These are phyloP conservation scores for Ormyrus labotus DNA, from an alignment of 2,888 invertebrate species.

Conservation along the genomic window DNA sequence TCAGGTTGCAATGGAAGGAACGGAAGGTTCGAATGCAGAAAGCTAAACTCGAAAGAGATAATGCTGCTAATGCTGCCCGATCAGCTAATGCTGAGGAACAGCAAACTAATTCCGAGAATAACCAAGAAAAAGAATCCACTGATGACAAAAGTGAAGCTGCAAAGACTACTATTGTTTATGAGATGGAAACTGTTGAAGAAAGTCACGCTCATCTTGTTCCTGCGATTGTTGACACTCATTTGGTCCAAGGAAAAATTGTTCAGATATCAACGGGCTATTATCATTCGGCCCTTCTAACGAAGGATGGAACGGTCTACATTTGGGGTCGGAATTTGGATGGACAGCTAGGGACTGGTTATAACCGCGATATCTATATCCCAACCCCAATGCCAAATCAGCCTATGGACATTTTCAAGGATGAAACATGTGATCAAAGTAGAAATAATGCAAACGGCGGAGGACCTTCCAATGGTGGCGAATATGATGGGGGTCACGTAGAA, in stretches of 20 bases:
- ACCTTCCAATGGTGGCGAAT: conserved; percentile 38
- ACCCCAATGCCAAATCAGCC: conserved; percentile 70
- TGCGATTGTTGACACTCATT: conserved; percentile 79
- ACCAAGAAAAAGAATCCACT: conserved; percentile 7
- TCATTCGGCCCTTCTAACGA: conserved; percentile 86
- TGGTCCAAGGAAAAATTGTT: conserved; percentile 80
- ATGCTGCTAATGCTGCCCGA: not conserved
- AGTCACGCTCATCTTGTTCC: conserved; percentile 79
- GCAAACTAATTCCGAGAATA: not conserved
- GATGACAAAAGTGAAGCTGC: conserved; percentile 12
- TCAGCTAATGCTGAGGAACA: conserved; percentile 9
- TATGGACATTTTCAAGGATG: conserved; percentile 1
- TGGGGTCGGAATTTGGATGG: conserved; percentile 96
- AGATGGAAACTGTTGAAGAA: conserved; percentile 63
- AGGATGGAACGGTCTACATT: conserved; percentile 84
- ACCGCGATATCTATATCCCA: conserved; percentile 79
- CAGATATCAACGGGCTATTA: conserved; percentile 87
- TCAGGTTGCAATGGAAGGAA: conserved; percentile 82
- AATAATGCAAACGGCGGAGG: conserved; percentile 30
- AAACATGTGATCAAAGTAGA: conserved; percentile 22
- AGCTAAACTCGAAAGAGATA: conserved; percentile 45
- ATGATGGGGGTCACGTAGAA: conserved; percentile 64
- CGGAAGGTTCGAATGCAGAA: conserved; percentile 60
- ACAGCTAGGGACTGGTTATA: conserved; percentile 87
- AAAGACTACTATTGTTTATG: conserved; percentile 7